Evolutionary conservation across 2,113 vertebrate species (phyloP).

Genomic region (Empidonax alnorum): DNA sequence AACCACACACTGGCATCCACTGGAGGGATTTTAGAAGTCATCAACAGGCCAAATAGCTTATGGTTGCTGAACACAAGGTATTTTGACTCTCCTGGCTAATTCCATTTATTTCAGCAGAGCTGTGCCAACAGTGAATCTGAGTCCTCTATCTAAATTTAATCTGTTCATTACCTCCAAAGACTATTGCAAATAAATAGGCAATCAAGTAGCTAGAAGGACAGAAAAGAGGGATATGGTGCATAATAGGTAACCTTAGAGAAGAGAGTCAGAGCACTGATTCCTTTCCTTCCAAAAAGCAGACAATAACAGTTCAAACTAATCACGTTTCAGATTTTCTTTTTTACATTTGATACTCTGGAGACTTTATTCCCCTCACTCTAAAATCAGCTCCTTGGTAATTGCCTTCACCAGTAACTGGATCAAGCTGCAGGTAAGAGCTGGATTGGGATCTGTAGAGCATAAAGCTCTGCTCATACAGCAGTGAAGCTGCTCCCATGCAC

Average conservation of each 20-base stretch:
- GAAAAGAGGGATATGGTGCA: not conserved
- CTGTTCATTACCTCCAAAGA: conserved; percentile 57
- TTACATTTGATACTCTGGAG: conserved; percentile 16
- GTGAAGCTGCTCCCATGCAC: not conserved
- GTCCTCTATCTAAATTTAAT: conserved; percentile 59
- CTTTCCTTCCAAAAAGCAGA: conserved; percentile 51
- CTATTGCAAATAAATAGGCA: conserved; percentile 63
- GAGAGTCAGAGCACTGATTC: conserved; percentile 28
- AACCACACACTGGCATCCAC: not conserved
- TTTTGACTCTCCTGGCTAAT: conserved; percentile 51
- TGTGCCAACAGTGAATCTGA: conserved; percentile 42
- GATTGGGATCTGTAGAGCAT: not conserved
- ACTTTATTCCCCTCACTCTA: not conserved
- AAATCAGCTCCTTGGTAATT: not conserved
- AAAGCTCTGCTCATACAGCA: not conserved
- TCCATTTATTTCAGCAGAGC: conserved; percentile 39
- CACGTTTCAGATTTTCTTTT: conserved; percentile 29
- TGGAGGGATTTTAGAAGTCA: conserved; percentile 14
- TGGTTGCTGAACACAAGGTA: conserved; percentile 20
- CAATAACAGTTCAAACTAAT: conserved; percentile 38
- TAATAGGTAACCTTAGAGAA: conserved; percentile 18
- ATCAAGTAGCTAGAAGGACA: conserved; percentile 43
- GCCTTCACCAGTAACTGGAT: not conserved
- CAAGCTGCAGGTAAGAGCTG: not conserved
- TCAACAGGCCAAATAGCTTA: conserved; percentile 12